Evolutionary conservation across 2,888 invertebrate genomes (phyloP), one percentile per base, ranked within the genome.

Genomic region (Drosophila nigritarsus): DNA sequence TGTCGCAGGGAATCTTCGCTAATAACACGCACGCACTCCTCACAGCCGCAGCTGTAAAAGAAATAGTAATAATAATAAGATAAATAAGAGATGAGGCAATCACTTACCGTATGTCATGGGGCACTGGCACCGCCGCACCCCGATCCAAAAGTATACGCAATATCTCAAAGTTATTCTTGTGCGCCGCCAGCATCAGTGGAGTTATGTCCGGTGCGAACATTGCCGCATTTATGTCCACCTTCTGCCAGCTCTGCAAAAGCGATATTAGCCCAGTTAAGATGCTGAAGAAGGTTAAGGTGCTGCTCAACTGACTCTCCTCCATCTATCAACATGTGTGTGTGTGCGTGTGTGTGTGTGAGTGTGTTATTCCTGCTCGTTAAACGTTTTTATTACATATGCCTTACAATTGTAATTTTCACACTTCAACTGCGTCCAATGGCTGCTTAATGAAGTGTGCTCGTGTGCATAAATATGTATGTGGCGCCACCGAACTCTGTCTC

Each of bases 131-230:
- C 3, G 97, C 97, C 8, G 98, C 98, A 27, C 99, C 98, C 59
- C 99, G 94, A 92, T 99, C 99, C 66, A 99, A 94, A 27, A 99
- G 94, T 64, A 99, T 95, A 93, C 99, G 99, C 81, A 99, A 95
- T 87, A 99, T 99, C 94, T 99, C 99, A 91, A 98, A 99, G 94
- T 99, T 99, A 92, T 99, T 98, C 91, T 96, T 95, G 91, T 99
- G 98, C 32, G 98, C 98, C 0, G 98, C 98, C 81, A 99, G 94
- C 90, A 98, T 97, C 70, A 99, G 94, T 0, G 99, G 99, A 0
- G 99, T 99, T 82, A 99, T 96, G 93, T 99, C 99, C 0, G 98
- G 96, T 0, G 98, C 97, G 93, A 98, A 98, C 92, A 96, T 96
- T 2, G 97, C 96, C 8, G 96, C 96, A 80, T 96, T 96, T 24